Conservation (phyloP, 2,888 invertebrate species). For the Pheosia tremula region DNA sequence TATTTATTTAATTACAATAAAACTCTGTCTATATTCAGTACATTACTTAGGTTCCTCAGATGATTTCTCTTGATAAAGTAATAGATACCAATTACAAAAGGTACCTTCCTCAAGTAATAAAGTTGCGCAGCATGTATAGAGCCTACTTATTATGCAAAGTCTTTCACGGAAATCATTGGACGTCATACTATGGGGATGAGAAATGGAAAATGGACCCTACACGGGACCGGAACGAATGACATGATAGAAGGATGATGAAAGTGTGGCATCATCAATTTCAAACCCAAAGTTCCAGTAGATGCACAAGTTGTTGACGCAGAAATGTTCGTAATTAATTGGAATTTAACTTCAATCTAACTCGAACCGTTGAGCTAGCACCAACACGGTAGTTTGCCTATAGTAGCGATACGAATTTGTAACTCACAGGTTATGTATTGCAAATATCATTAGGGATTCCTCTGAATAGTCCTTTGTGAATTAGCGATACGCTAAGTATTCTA, state of each 20-base stretch:
- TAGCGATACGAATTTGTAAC: conserved; percentile 22
- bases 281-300: conserved; percentile 9
- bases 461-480: conserved; percentile 25
- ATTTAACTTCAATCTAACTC: conserved; percentile 17
- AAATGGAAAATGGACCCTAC: neutral
- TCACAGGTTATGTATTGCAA: conserved; percentile 18
- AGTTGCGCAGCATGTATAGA: neutral
- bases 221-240: neutral
- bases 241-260: neutral
- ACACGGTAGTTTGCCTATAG: conserved; percentile 19
- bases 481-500: conserved; percentile 10
- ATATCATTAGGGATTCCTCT: conserved; percentile 19
- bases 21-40: too few species aligned
- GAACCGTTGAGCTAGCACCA: conserved; percentile 1
- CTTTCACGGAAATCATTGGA: neutral
- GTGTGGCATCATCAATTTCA: neutral
- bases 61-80: too few species aligned
- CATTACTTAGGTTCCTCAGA: too few species aligned
- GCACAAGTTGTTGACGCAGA: conserved; percentile 28
- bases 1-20: too few species aligned
- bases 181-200: neutral
- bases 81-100: too few species aligned
- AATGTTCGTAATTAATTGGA: conserved; percentile 25
- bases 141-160: neutral
- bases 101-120: too few species aligned